Base-by-base conservation (phyloP, 2,888 invertebrate genomes). In the Lepeophtheirus nordmannii region DNA sequence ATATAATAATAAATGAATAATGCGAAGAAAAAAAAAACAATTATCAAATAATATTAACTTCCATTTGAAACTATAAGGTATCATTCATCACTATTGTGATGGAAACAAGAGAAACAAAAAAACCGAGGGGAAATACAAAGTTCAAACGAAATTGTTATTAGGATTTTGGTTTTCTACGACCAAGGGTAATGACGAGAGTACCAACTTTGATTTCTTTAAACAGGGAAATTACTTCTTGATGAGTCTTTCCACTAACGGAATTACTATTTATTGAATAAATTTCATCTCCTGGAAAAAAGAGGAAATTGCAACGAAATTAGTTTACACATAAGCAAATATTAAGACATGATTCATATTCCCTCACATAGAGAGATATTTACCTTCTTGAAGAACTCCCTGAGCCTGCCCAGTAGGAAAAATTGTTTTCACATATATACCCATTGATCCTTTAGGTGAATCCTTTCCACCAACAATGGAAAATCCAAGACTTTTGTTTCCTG, bases 381-480 rank as follows among this genome's bases (percentile, higher is more conserved):
- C 77, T 74, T 76, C 75, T 70, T 72, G 72, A 14, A 77, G 71
- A 64, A 71, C 71, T 7, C 75, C 75, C 70, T 74, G 73, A 14
- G 77, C 74, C 61, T 75, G 71, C 10, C 77, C 77, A 41, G 72
- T 70, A 10, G 75, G 73, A 69, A 75, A 75, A 56, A 78, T 75
- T 23, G 75, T 73, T 67, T 76, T 73, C 11, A 78, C 74, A 70
- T 72, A 76, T 67, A 78, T 75, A 10, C 76, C 76, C 70, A 75
- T 73, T 58, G 72, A 72, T 12, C 76, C 76, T 62, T 74, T 73
- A 1, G 74, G 72, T 1, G 76, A 74, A 69, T 77, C 77, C 65
- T 71, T 71, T 1, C 77, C 77, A 12, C 77, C 77, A 1, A 77
- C 76, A 62, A 77, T 76, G 67, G 76, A 77, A 71, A 77, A 77